These are phyloP conservation scores for Xenopus tropicalis DNA, from an alignment of 2,113 vertebrate species.

Conservation along the genomic window UCB_Xtro_10.0 CM004446.2:68197501-68198000, in stretches of 20 bases:
- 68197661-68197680: too few species aligned
- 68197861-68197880: background rate
- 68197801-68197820: constrained; percentile 28
- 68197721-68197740: constrained; percentile 13
- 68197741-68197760: constrained; percentile 37
- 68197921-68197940: constrained; percentile 14
- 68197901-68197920: background rate
- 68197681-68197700: too few species aligned
- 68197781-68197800: constrained; percentile 16
- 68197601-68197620: too few species aligned
- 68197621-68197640: too few species aligned
- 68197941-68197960: constrained; percentile 21
- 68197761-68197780: constrained; percentile 22
- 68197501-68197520: too few species aligned
- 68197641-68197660: too few species aligned
- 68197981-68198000: too few species aligned
- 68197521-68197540: too few species aligned
- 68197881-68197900: constrained; percentile 8
- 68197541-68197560: too few species aligned
- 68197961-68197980: too few species aligned
- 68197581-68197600: too few species aligned
- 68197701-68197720: background rate
- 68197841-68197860: constrained; percentile 11
- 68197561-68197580: too few species aligned
- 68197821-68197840: constrained; percentile 15